Base-by-base conservation (phyloP, 2,888 invertebrate species). In the Watsonalla binaria region DNA sequence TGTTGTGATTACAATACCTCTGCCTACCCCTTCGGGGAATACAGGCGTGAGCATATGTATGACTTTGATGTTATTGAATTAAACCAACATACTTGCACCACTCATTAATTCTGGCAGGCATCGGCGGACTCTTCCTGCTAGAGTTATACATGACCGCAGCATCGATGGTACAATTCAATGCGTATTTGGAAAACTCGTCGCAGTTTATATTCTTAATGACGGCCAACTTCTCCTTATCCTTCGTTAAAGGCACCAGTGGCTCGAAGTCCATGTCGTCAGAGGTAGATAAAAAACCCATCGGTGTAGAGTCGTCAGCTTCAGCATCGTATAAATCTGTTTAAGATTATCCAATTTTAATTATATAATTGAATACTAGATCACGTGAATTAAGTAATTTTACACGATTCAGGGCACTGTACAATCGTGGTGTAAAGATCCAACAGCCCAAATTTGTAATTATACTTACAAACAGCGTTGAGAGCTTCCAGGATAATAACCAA, bases 11-110 rank as follows among this genome's bases (percentile, higher is more conserved):
- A n/a, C n/a, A n/a, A n/a, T n/a, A n/a, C n/a, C n/a, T n/a, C n/a
- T n/a, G n/a, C n/a, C n/a, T n/a, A n/a, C n/a, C n/a, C n/a, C n/a
- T n/a, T n/a, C n/a, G n/a, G n/a, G n/a, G n/a, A n/a, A n/a, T n/a
- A n/a, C n/a, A n/a, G n/a, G n/a, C n/a, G n/a, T n/a, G n/a, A n/a
- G n/a, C n/a, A n/a, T n/a, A n/a, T n/a, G n/a, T n/a, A n/a, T n/a
- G n/a, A n/a, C n/a, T n/a, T n/a, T n/a, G n/a, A n/a, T n/a, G n/a
- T n/a, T n/a, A n/a, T n/a, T n/a, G n/a, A n/a, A n/a, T n/a, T n/a
- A n/a, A n/a, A n/a, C n/a, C n/a, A n/a, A n/a, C 76, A 61, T 60
- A 84, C 86, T 62, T 79, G 76, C 89, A 90, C 89, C 89, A 90
- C 45, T 82, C 75, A 7, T 13, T 35, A 7, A 90, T 62, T 57